These are phyloP conservation scores for Leucophora obtusa DNA, from an alignment of 2,888 invertebrate genomes.

Conservation along the genomic window DNA sequence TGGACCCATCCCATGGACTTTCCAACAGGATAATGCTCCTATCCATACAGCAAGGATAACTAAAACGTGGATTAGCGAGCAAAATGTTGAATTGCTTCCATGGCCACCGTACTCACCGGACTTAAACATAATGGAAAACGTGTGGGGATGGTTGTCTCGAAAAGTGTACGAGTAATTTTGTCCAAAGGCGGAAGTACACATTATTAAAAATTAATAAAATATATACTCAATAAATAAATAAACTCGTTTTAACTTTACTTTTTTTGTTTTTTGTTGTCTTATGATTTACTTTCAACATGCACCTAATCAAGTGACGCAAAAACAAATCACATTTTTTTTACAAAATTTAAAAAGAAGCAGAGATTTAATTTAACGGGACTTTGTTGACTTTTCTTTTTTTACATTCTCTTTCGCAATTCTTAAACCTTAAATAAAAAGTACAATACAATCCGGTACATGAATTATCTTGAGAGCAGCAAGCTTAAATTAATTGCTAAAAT, in stretches of 20 bases:
- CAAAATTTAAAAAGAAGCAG: background rate
- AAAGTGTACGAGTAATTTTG: slow-evolving; percentile 6
- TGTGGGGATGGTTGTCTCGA: slow-evolving; percentile 3
- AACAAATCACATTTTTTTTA: too few relatives aligned
- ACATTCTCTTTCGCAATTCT: too few relatives aligned
- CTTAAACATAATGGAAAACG: too few relatives aligned
- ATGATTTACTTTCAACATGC: background rate
- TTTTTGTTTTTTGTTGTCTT: background rate
- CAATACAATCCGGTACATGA: too few relatives aligned
- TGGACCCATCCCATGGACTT: slow-evolving; percentile 15
- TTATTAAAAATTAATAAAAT: background rate
- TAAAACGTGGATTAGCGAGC: background rate
- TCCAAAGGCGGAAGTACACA: background rate
- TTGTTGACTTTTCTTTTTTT: too few relatives aligned
- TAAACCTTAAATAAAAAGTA: too few relatives aligned
- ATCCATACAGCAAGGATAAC: background rate
- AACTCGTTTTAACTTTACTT: background rate
- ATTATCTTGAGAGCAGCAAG: too few relatives aligned
- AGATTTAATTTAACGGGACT: background rate
- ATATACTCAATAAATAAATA: background rate
- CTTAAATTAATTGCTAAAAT: too few relatives aligned
- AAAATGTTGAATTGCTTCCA: background rate
- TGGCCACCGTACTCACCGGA: too few relatives aligned
- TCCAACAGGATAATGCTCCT: too few relatives aligned
- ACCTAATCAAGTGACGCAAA: background rate